phyloP scores from a whole-genome alignment of 2,113 vertebrate species.

The Chloebia gouldiae region DNA sequence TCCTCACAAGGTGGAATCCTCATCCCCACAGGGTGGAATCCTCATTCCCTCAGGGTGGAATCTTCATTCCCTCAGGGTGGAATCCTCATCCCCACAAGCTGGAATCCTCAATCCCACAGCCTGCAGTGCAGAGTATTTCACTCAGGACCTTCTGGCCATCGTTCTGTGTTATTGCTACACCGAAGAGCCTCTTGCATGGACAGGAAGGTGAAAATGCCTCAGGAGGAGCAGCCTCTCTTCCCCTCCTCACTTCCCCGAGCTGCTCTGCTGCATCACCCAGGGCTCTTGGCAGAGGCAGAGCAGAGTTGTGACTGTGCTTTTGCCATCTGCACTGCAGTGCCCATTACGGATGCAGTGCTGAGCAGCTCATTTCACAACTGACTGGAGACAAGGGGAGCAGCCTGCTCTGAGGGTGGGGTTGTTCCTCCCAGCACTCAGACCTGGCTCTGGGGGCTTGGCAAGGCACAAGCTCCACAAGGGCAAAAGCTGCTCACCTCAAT shows the following conservation, averaged over 20 bases:
- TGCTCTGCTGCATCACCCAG: background rate
- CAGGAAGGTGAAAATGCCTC: background rate
- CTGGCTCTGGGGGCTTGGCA: background rate
- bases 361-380: conserved; percentile 63
- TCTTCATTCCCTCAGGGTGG: background rate
- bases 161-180: accelerated
- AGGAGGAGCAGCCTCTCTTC: background rate
- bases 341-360: conserved; percentile 60
- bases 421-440: background rate
- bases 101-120: background rate
- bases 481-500: background rate
- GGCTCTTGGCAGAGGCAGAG: background rate
- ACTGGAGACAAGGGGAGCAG: conserved; percentile 27
- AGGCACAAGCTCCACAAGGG: background rate
- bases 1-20: background rate
- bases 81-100: accelerated
- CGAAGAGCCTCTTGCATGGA: background rate
- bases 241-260: background rate
- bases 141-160: background rate
- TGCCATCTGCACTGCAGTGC: conserved; percentile 66
- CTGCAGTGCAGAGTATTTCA: background rate
- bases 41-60: background rate
- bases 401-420: background rate
- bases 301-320: background rate
- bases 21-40: background rate